These are phyloP conservation scores for Drosophila differens DNA, from an alignment of 2,888 invertebrate genomes.

Conservation along the genomic window DNA sequence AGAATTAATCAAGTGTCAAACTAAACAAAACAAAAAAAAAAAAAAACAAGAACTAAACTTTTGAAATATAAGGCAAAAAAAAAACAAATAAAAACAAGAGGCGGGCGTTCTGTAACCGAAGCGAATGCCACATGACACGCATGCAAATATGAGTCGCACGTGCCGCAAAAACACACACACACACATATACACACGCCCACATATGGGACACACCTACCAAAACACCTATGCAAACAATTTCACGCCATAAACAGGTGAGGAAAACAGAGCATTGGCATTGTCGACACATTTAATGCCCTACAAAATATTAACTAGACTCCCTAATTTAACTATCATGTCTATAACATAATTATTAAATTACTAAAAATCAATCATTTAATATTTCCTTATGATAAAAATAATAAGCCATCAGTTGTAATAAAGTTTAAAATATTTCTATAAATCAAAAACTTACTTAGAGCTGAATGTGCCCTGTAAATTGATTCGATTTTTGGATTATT, in stretches of 20 bases:
- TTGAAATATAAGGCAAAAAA: conserved; percentile 42
- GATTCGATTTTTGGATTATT: neutral
- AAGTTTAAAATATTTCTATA: neutral
- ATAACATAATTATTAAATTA: neutral
- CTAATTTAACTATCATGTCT: too few species aligned
- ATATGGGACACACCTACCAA: conserved; percentile 47
- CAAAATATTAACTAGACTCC: too few species aligned
- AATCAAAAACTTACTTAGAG: rapidly evolving
- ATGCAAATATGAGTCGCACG: conserved; percentile 81
- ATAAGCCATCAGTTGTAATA: neutral
- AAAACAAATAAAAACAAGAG: conserved; percentile 63
- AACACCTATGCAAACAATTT: conserved; percentile 76
- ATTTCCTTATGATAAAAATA: neutral
- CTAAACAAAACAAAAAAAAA: conserved; percentile 66
- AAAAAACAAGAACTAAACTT: conserved; percentile 49
- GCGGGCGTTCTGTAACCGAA: conserved; percentile 67
- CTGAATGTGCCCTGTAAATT: neutral
- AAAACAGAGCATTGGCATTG: neutral
- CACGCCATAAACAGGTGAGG: conserved; percentile 65
- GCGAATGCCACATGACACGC: conserved; percentile 80
- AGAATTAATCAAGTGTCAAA: conserved; percentile 82
- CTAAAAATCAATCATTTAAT: neutral
- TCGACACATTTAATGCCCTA: conserved; percentile 31
- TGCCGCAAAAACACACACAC: conserved; percentile 52
- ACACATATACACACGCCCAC: conserved; percentile 33